phyloP scores from a whole-genome alignment of 2,888 invertebrate genomes.

The Heliconius charithonia region DNA sequence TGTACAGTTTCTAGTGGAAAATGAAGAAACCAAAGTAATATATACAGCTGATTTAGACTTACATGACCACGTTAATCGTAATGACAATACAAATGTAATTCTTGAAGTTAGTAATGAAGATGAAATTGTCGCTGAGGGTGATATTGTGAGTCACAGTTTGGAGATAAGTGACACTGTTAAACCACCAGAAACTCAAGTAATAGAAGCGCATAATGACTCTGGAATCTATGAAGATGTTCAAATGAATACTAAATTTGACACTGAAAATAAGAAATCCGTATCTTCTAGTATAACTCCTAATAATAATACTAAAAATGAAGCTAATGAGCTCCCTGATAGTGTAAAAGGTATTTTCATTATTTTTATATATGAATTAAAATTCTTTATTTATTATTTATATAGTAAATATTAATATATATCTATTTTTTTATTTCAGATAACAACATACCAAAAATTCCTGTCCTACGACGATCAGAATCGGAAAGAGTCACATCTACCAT shows the following conservation, averaged over 20 bases:
- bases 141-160: conserved; percentile 72
- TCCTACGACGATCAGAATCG: conserved; percentile 77
- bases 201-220: conserved; percentile 58
- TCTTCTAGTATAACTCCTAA: neutral
- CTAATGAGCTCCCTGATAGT: conserved; percentile 55
- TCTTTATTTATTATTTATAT: neutral
- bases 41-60: conserved; percentile 79
- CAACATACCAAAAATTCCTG: conserved; percentile 71
- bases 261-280: conserved; percentile 39
- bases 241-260: conserved; percentile 44
- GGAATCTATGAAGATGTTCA: conserved; percentile 53
- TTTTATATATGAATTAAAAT: conserved; percentile 17
- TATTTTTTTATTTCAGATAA: conserved; percentile 69
- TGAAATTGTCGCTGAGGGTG: conserved; percentile 60
- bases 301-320: conserved; percentile 40
- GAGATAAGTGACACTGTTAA: conserved; percentile 36
- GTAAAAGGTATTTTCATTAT: conserved; percentile 32
- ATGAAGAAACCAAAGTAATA: conserved; percentile 80
- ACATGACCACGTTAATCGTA: conserved; percentile 62
- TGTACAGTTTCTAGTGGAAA: conserved; percentile 89
- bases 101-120: conserved; percentile 38
- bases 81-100: conserved; percentile 49
- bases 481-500: conserved; percentile 71
- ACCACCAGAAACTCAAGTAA: conserved; percentile 50
- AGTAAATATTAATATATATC: neutral